Base-by-base conservation (phyloP, 2,888 invertebrate genomes). In the Ceraclea dissimilis region DNA sequence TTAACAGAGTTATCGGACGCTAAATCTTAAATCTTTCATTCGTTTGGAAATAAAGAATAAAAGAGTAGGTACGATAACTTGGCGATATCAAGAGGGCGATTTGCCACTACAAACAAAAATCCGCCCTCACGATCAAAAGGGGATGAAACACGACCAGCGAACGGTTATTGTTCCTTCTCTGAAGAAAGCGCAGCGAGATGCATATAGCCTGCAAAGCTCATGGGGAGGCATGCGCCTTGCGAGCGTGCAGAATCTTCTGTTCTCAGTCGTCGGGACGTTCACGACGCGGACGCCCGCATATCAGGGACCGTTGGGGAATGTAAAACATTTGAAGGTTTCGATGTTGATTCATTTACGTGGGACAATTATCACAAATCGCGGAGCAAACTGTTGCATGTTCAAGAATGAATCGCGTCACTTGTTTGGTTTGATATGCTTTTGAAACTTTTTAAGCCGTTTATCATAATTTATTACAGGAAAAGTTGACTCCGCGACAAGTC, bases 111-210 rank as follows among this genome's bases (percentile, higher is more conserved):
- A 50, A 47, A 44, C 51, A 49, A 34, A 46, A 55, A 50, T 50
- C 55, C 47, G 46, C 51, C 51, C 51, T 51, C 31, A 20, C 21
- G 46, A 53, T 47, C 50, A 46, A 49, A 26, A 22, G 54, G 44
- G 54, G 48, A 44, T 53, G 49, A 57, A 50, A 50, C 34, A 51
- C 51, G 54, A 51, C 31, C 20, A 33, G 55, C 21, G 48, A 54
- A 39, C 49, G 48, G 51, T 49, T 54, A 58, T 58, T 58, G 49
- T 51, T 51, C 48, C 33, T 26, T 47, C 48, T 48, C 51, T 49
- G 22, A 44, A 48, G 54, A 58, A 58, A 58, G 58, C 58, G 58
- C 58, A 58, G 43, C 54, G 51, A 51, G 54, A 52, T 58, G 58
- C 58, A 54, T 51, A 34, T 22, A 53, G 57, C 57, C 53, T 31